phyloP scores from a whole-genome alignment of 2,797 vertebrate species.

The Cyclura pinguis region DNA sequence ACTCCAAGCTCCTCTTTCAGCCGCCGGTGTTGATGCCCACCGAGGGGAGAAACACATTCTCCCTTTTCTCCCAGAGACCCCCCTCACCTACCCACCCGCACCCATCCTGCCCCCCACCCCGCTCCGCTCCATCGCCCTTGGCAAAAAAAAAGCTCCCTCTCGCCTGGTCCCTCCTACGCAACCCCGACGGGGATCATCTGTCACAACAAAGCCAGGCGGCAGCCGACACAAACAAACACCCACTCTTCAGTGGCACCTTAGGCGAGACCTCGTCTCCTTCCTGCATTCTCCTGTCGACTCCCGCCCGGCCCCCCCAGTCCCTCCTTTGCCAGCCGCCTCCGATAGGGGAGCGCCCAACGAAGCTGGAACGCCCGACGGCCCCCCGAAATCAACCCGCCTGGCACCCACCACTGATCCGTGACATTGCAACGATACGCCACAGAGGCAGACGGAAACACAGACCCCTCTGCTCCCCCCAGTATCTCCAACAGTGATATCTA shows the following conservation, averaged over 20 bases:
- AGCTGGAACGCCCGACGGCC: too few species aligned
- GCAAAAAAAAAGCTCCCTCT: neutral
- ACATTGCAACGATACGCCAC: neutral
- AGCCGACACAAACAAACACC: slow-evolving; percentile 31
- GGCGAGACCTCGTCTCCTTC: neutral
- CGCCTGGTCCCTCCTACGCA: neutral
- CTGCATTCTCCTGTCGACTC: too few species aligned
- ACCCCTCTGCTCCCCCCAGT: too few species aligned
- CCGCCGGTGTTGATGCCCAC: neutral
- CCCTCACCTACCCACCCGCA: neutral
- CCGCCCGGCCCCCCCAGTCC: too few species aligned
- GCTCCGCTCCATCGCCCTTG: too few species aligned
- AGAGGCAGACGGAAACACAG: neutral
- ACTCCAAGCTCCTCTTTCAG: neutral
- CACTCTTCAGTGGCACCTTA: neutral
- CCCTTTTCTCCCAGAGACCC: too few species aligned
- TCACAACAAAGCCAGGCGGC: neutral
- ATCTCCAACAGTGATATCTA: too few species aligned
- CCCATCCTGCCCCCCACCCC: accelerated
- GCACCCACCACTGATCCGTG: too few species aligned
- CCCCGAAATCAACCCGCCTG: too few species aligned
- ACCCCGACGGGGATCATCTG: neutral
- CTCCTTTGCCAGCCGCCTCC: neutral
- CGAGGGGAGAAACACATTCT: too few species aligned
- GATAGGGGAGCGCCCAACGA: too few species aligned